Conservation (phyloP, 2,888 invertebrate species). For the Drosophila prolongata region DNA sequence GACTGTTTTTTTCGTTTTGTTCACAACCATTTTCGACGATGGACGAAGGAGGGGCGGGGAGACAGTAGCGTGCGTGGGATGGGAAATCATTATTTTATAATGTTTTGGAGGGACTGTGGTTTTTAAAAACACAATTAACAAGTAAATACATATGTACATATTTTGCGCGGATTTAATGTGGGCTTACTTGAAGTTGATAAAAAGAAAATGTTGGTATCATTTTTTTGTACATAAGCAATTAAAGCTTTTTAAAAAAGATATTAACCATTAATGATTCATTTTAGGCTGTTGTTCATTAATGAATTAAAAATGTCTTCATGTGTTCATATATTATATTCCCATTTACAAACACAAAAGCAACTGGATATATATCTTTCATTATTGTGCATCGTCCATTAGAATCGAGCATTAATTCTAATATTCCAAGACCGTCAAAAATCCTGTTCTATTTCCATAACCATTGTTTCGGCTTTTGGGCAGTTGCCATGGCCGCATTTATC, state of each 20-base stretch:
- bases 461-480: constrained; percentile 32
- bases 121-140: background rate
- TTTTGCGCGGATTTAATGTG: too few species aligned
- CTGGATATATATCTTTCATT: constrained; percentile 21
- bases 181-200: too few species aligned
- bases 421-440: constrained; percentile 2
- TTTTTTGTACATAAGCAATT: too few species aligned
- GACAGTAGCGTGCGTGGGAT: constrained; percentile 23
- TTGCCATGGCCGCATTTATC: constrained; percentile 62
- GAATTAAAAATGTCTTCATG: background rate
- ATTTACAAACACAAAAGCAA: constrained; percentile 1
- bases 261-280: too few species aligned
- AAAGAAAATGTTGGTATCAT: too few species aligned
- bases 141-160: background rate
- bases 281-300: background rate
- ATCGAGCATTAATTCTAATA: constrained; percentile 6
- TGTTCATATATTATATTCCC: constrained; percentile 23
- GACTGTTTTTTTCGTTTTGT: constrained; percentile 25
- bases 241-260: too few species aligned
- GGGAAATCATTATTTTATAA: constrained; percentile 24
- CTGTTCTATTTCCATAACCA: constrained; percentile 16
- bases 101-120: constrained; percentile 40
- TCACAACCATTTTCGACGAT: background rate
- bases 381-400: constrained; percentile 11
- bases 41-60: background rate